Evolutionary conservation across 1,140 invertebrate species (phyloP).

Genomic region (Semibalanus balanoides): DNA sequence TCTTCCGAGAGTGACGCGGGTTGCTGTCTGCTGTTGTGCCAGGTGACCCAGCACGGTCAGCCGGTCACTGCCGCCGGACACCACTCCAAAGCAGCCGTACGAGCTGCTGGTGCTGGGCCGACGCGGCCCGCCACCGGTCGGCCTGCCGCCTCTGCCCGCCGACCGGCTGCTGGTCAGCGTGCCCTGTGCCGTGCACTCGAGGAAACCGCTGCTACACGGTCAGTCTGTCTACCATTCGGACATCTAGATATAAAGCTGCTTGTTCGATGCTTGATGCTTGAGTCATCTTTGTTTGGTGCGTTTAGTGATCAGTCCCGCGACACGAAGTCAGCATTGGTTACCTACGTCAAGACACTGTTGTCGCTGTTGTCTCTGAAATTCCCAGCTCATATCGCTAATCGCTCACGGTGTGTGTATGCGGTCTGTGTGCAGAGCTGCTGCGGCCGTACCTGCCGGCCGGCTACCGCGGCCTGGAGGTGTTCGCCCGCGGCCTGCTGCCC

Average conservation of each 20-base stretch:
- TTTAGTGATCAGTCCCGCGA: too few relatives aligned
- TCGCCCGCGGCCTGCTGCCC: conserved; percentile 6
- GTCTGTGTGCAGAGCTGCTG: background rate
- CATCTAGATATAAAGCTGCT: too few relatives aligned
- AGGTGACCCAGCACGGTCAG: conserved; percentile 9
- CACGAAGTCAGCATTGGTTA: too few relatives aligned
- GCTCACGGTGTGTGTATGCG: too few relatives aligned
- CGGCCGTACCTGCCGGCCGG: conserved; percentile 4
- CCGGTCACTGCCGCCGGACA: conserved; percentile 1
- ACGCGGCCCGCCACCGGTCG: background rate
- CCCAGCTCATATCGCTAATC: too few relatives aligned
- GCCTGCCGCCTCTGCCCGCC: background rate
- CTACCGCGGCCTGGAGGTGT: conserved; percentile 7
- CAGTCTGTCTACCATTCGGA: too few relatives aligned
- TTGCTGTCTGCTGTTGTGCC: too few relatives aligned
- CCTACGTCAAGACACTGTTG: too few relatives aligned
- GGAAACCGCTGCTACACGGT: conserved; percentile 14
- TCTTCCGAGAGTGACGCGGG: too few relatives aligned
- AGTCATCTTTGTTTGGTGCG: too few relatives aligned
- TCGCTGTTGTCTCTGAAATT: too few relatives aligned
- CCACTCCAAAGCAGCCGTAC: conserved; percentile 10
- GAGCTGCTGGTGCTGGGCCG: conserved; percentile 8
- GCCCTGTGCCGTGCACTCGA: conserved; percentile 11
- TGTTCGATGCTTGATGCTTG: too few relatives aligned
- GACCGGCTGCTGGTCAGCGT: conserved; percentile 8